Base-by-base conservation (phyloP, 1,140 invertebrate genomes). In the Hylaeus anthracinus region DNA sequence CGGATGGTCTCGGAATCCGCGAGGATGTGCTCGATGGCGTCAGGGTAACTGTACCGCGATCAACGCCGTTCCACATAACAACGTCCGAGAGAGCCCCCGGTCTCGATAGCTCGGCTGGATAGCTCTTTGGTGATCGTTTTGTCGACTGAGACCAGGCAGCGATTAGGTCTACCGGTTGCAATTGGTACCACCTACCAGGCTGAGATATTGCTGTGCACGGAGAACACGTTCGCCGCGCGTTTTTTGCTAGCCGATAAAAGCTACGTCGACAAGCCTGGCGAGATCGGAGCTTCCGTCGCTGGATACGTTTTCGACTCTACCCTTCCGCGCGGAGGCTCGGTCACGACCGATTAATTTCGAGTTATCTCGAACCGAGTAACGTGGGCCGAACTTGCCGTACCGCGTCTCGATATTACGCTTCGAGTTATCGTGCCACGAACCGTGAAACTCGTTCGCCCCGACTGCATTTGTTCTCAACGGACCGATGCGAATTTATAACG, bases 31-130 rank as follows among this genome's bases (percentile, higher is more conserved):
- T 81, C 63, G 45, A 63, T 74, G 58, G 63, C 84, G 86, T 84
- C 72, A 79, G 80, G 79, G 82, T 87, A 87, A 87, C 86, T 87
- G 86, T 87, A 87, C 63, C 84, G 67, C 81, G 67, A 79, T 77
- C 73, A 81, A 79, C 66, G 72, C 26, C 78, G 85, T 87, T 87
- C 86, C 74, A 81, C 82, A 79, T 84, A 86, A 82, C 74, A 72
- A 86, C 79, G 56, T 56, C 6, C 63, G 60, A 72, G 77, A 72
- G 75, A 63, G 70, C 48, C 10, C 14, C n/a, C 48, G 55, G 37
- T 43, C 51, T 14, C 75, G 63, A 81, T 85, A 26, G 39, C 45
- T 64, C 56, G 45, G 43, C 43, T 41, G 60, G 79, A 85, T 82
- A 61, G 48, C 51, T 37, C 9, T 58, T 66, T 82, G 39, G n/a